Percentiles rank a stretch among this genome's conserved stretches.
phyloP scores from a whole-genome alignment of 2,113 vertebrate genomes.

The Paracanthobrama guichenoti region DNA sequence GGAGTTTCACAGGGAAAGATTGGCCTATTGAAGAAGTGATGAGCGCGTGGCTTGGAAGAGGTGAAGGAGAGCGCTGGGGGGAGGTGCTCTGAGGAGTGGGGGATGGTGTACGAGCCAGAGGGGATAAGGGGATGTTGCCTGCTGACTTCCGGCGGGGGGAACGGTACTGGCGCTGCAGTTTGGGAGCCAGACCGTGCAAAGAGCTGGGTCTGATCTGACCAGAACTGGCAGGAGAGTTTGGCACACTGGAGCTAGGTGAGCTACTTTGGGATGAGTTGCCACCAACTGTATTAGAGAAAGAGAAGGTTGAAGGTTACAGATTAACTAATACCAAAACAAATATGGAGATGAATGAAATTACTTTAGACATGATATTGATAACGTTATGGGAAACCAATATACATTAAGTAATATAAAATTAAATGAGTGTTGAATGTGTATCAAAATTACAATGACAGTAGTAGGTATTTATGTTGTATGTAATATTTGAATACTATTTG shows the following conservation, averaged over 20 bases:
- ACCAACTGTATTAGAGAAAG: constrained; percentile 75
- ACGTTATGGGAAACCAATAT: neutral
- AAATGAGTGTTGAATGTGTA: neutral
- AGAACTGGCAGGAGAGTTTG: constrained; percentile 93
- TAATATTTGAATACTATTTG: neutral
- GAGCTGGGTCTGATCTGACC: constrained; percentile 96
- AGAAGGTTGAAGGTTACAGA: neutral
- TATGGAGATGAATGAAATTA: neutral
- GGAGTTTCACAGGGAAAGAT: constrained; percentile 89
- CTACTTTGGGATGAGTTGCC: constrained; percentile 97
- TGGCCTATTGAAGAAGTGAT: constrained; percentile 74
- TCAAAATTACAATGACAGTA: neutral
- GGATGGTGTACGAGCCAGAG: constrained; percentile 91
- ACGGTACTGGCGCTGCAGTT: constrained; percentile 95
- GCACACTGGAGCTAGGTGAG: constrained; percentile 94
- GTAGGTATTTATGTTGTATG: neutral
- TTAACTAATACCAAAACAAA: neutral
- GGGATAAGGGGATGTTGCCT: constrained; percentile 94
- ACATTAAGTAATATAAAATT: neutral
- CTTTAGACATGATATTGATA: neutral
- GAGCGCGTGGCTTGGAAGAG: constrained; percentile 81
- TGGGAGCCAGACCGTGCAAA: constrained; percentile 91
- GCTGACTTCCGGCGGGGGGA: constrained; percentile 95
- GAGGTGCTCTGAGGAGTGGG: constrained; percentile 91
- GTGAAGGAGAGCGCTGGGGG: constrained; percentile 91